Conservation (phyloP, 1,140 invertebrate species). For the Uloborus diversus region DNA sequence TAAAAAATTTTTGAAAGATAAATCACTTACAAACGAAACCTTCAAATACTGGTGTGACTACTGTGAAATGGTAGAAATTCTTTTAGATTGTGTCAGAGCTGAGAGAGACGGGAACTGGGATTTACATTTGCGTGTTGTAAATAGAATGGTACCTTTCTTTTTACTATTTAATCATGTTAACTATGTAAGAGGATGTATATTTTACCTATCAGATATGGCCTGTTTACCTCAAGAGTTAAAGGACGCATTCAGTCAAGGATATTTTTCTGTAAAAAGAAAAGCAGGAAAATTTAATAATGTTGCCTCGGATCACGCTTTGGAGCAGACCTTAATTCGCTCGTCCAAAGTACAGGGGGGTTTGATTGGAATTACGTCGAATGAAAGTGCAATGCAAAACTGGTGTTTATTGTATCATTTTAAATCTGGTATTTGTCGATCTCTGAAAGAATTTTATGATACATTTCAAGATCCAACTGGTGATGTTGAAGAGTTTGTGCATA, state of each 20-base stretch:
- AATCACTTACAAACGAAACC: neutral
- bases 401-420: too few relatives aligned
- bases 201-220: neutral
- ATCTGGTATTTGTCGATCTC: neutral
- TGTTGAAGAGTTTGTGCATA: too few relatives aligned
- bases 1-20: neutral
- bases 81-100: neutral
- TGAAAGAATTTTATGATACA: neutral
- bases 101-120: neutral
- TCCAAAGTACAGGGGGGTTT: too few relatives aligned
- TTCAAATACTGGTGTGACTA: too few relatives aligned
- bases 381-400: too few relatives aligned
- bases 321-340: neutral
- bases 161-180: too few relatives aligned
- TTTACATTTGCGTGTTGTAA: neutral
- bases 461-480: neutral
- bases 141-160: neutral
- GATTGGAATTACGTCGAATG: neutral
- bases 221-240: too few relatives aligned
- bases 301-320: neutral
- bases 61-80: neutral
- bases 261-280: too few relatives aligned
- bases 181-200: neutral
- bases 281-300: too few relatives aligned
- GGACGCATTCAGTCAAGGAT: too few relatives aligned